Evolutionary conservation across 2,113 vertebrate species (phyloP), one percentile per base, ranked within the genome.

Genomic region (Gambusia holbrooki): DNA sequence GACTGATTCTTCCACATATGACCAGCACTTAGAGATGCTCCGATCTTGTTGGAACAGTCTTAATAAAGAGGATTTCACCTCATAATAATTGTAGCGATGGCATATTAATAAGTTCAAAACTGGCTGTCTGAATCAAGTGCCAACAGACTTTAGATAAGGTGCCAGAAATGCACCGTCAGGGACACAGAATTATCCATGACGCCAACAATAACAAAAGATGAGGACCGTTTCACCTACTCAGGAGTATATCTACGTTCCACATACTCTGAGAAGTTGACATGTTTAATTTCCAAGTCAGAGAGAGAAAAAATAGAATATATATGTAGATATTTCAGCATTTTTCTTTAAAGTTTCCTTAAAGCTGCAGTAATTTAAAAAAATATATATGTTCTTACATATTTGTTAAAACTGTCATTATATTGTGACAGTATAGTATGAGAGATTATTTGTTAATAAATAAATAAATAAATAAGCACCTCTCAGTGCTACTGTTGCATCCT

Each of bases 1-100:
- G 90, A 93, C 90, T 83, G 78, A 88, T 89, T 91, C 83, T 72
- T 35, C 40, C 61, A 83, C 70, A 48, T 76, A 87, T 86, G 35
- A 84, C 86, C 90, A 74, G 82, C 77, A 85, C 87, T 86, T 60
- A 54, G 72, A 88, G 85, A 83, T 88, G 70, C 68, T 69, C 8
- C 3, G 17, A 19, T 80, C 35, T 77, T 73, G 73, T 83, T 35
- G 1, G 69, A 80, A 79, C 68, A 62, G 66, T 84, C 69, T 81
- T 45, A 64, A 62, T 66, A 65, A 71, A 74, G 66, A 67, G 54
- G 64, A 69, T 78, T 80, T 77, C 9, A 61, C 45, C 66, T 65
- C 40, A n/a, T 66, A 65, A 69, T 25, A 37, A 77, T 17, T 70
- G 68, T 33, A 22, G 65, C 12, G 12, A n/a, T n/a, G 3, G 10